phyloP scores from a whole-genome alignment of 2,797 vertebrate genomes.

The Clarias fuscus region DNA sequence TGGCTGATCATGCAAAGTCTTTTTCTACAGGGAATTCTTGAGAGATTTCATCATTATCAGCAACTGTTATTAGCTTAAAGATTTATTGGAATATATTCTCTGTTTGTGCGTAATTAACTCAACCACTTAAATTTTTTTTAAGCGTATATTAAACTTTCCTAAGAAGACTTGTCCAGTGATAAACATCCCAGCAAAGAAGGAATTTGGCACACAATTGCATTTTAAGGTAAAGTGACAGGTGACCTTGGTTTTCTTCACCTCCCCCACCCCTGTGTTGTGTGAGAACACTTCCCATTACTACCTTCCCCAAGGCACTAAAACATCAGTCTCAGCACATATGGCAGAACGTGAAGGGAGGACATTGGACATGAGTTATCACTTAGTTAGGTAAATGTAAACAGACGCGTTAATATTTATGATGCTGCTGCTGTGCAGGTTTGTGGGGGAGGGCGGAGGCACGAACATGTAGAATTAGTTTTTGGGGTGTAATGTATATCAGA shows the following conservation, averaged over 20 bases:
- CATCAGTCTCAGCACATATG: constrained; percentile 63
- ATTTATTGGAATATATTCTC: not conserved
- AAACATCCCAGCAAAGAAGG: not conserved
- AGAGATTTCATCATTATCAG: not conserved
- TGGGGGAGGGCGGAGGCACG: not conserved
- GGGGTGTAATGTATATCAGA: not conserved
- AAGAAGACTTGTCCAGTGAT: not conserved
- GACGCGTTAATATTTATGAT: constrained; percentile 66
- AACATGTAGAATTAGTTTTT: not conserved
- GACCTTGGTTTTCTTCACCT: constrained; percentile 50
- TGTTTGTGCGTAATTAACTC: not conserved
- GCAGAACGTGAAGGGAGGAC: constrained; percentile 62
- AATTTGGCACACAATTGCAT: constrained; percentile 17
- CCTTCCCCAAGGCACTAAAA: constrained; percentile 55
- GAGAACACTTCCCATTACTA: constrained; percentile 28
- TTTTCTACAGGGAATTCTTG: not conserved
- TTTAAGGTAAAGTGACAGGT: constrained; percentile 37
- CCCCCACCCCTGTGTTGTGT: constrained; percentile 28
- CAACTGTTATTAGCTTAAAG: not conserved
- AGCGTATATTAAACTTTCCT: not conserved
- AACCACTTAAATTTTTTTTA: not conserved
- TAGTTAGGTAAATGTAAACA: constrained; percentile 66
- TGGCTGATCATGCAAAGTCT: not conserved
- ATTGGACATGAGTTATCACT: constrained; percentile 66
- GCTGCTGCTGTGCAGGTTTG: not conserved